These are phyloP conservation scores for Eriocheir sinensis DNA, from an alignment of 1,140 invertebrate genomes.

Conservation along the genomic window DNA sequence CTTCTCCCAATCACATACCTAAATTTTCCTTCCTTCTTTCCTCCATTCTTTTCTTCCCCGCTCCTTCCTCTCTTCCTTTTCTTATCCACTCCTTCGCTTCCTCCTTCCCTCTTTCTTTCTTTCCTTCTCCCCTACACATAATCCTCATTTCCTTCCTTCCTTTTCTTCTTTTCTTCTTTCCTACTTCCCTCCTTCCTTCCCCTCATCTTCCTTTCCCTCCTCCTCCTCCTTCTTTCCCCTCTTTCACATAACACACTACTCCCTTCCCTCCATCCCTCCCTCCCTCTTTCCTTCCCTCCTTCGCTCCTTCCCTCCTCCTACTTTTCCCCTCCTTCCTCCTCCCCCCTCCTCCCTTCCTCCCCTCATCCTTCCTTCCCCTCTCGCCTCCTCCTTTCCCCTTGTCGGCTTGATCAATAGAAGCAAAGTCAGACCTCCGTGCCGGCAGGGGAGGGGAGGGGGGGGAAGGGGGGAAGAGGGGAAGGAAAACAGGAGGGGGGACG, in stretches of 20 bases:
- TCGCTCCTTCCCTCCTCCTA: neutral
- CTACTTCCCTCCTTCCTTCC: neutral
- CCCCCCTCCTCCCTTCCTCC: neutral
- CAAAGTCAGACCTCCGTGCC: too few relatives aligned
- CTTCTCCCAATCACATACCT: too few relatives aligned
- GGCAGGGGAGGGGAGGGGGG: too few relatives aligned
- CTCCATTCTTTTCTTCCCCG: too few relatives aligned
- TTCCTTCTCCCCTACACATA: too few relatives aligned
- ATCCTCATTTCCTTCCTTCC: too few relatives aligned
- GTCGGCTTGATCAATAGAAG: too few relatives aligned
- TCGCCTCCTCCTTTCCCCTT: neutral
- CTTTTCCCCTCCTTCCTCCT: neutral
- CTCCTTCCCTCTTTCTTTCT: too few relatives aligned
- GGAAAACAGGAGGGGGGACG: neutral
- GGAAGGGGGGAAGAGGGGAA: neutral
- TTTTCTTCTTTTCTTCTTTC: neutral
- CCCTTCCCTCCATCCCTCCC: neutral
- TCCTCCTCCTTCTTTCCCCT: neutral
- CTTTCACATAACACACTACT: too few relatives aligned
- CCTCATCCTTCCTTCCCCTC: neutral
- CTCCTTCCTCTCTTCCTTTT: too few relatives aligned
- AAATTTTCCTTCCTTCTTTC: too few relatives aligned
- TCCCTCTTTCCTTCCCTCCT: neutral
- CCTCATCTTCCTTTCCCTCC: neutral
- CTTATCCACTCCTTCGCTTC: too few relatives aligned